phyloP scores from a whole-genome alignment of 2,888 invertebrate species.

The Apomyelois bistriatella region DNA sequence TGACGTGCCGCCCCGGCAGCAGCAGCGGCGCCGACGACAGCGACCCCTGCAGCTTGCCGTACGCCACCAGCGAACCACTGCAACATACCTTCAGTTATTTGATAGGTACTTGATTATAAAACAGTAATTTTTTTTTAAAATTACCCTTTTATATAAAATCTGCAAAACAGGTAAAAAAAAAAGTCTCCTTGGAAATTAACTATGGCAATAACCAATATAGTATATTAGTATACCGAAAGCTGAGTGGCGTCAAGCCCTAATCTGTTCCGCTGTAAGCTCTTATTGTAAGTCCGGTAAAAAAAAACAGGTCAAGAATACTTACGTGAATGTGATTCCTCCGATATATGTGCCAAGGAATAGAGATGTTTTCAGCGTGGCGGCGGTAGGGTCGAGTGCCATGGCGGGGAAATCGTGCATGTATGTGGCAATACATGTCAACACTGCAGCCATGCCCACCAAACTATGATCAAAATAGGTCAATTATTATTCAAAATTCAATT shows the following conservation, averaged over 20 bases:
- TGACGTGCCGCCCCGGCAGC: slow-evolving; percentile 89
- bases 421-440: slow-evolving; percentile 91
- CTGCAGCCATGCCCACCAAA: slow-evolving; percentile 92
- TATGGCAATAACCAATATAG: no score
- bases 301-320: no score
- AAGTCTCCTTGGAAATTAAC: no score
- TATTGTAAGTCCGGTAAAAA: no score
- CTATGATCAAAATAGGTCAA: slow-evolving; percentile 54
- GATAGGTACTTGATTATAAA: no score
- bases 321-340: slow-evolving; percentile 94
- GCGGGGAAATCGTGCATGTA: slow-evolving; percentile 91
- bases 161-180: no score
- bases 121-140: no score
- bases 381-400: slow-evolving; percentile 89
- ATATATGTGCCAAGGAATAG: slow-evolving; percentile 94
- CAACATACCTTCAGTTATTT: not conserved
- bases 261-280: no score
- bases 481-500: no score
- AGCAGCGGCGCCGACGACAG: slow-evolving; percentile 89
- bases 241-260: no score
- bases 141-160: no score
- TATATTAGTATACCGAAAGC: no score
- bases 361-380: slow-evolving; percentile 89
- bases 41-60: slow-evolving; percentile 92
- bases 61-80: slow-evolving; percentile 93